Evolutionary conservation across 2,797 vertebrate species (phyloP), one percentile per base, ranked within the genome.

Genomic region (Sylvia borin): DNA sequence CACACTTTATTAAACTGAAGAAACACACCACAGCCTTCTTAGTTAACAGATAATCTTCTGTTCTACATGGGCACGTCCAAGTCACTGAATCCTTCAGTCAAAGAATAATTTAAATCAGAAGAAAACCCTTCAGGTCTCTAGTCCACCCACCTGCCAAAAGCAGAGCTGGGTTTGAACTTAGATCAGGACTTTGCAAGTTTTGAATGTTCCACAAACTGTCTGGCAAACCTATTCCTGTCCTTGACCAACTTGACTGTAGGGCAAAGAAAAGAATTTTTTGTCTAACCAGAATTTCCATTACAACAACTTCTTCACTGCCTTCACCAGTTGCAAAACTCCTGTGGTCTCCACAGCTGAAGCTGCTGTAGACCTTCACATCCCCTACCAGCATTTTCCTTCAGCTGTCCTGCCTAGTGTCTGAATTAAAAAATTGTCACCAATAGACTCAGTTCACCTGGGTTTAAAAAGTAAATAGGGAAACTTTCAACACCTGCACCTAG

Each of bases 61-160:
- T 70, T 93, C 36, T 77, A 25, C 25, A 12, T 81, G 31, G n/a
- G 34, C 14, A 2, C 14, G 79, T 10, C 21, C 25, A 16, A 84
- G 29, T 76, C 14, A 40, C 5, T 16, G 16, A 79, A 40, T 67
- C 13, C 2, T 48, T 75, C 4, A 4, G 25, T 78, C 34, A 87
- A n/a, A 32, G 27, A 62, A n/a, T 76, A 62, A 75, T 75, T 87
- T 91, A 32, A 87, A 58, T 89, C 15, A 43, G 19, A 78, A 85
- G 24, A 85, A 93, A 88, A 53, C 10, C 75, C 22, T 40, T 66
- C 19, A 58, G 7, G 40, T 86, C 16, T 75, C 13, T 43, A 38
- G 24, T 68, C 60, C 60, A 76, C 14, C 5, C 1, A 2, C 29
- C 32, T 62, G 19, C 42, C 72, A 32, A 78, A 84, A 86, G 21